Base-by-base conservation (phyloP, 2,113 vertebrate genomes). In the Centropus unirufus region DNA sequence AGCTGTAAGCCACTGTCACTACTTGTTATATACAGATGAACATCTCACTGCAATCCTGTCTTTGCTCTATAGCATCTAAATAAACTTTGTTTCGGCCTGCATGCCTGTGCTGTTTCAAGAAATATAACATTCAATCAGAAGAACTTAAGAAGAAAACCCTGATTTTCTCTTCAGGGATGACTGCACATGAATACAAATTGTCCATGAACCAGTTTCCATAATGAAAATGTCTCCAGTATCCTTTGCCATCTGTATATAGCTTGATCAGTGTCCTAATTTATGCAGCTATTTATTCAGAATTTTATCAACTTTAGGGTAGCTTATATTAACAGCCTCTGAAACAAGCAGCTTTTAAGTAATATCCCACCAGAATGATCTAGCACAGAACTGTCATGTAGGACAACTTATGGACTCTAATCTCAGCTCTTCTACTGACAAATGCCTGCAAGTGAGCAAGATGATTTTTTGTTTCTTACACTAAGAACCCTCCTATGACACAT, bases 381-480 rank as follows among this genome's bases (percentile, higher is more conserved):
- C 44, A 52, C 39, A 46, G 16, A 58, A 44, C 11, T 29, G 17
- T 22, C 23, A 27, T 8, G 23, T 30, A 47, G 27, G 12, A 74
- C 22, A 68, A 34, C 40, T 68, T 51, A 62, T 9, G 24, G 57
- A 30, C 6, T 44, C 54, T 55, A 5, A 36, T 66, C 22, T 40
- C 22, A 64, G 22, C 39, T 64, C 19, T 74, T 79, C 44, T 26
- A 30, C 21, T 64, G 51, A n/a, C 18, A 49, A 51, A 54, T 6
- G 9, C 26, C 32, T 16, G 0, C 19, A 58, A 42, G 30, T 2
- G 6, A 3, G 11, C 55, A 63, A 40, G n/a, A 34, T 8, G 2
- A 10, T 4, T 49, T 54, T 46, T 52, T 69, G 42, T 21, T 62
- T 8, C 16, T 62, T 73, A 26, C 12, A 6, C 19, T 20, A 24